phyloP scores from a whole-genome alignment of 2,797 vertebrate species.

The Moxostoma hubbsi region DNA sequence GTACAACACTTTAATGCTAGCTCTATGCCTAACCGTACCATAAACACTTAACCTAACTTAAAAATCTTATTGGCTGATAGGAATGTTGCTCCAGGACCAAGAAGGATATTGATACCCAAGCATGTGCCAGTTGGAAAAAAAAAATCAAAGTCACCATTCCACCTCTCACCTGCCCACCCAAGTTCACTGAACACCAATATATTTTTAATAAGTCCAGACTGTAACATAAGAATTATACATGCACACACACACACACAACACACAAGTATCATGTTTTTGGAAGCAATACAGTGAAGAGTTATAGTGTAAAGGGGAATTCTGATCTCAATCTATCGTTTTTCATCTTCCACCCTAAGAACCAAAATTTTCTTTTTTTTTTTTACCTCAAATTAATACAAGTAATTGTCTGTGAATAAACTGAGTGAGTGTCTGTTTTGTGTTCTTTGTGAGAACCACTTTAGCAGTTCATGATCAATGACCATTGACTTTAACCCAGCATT shows the following conservation, averaged over 20 bases:
- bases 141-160: too few species aligned
- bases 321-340: background rate
- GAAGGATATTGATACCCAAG: too few species aligned
- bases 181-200: conserved; percentile 19
- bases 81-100: too few species aligned
- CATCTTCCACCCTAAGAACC: background rate
- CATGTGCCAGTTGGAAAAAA: too few species aligned
- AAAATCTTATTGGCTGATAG: too few species aligned
- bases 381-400: background rate
- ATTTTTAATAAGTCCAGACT: conserved; percentile 18
- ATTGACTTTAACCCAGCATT: conserved; percentile 41
- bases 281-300: background rate
- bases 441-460: conserved; percentile 24
- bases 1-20: too few species aligned
- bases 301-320: conserved; percentile 1
- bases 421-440: conserved; percentile 8
- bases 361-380: background rate
- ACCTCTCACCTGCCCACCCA: background rate
- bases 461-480: conserved; percentile 41
- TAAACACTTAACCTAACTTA: too few species aligned
- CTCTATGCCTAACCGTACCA: too few species aligned
- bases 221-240: conserved; percentile 15
- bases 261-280: background rate
- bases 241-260: background rate
- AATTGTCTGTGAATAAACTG: conserved; percentile 18